phyloP scores from a whole-genome alignment of 2,797 vertebrate species.

The Delichon dasypus region DNA sequence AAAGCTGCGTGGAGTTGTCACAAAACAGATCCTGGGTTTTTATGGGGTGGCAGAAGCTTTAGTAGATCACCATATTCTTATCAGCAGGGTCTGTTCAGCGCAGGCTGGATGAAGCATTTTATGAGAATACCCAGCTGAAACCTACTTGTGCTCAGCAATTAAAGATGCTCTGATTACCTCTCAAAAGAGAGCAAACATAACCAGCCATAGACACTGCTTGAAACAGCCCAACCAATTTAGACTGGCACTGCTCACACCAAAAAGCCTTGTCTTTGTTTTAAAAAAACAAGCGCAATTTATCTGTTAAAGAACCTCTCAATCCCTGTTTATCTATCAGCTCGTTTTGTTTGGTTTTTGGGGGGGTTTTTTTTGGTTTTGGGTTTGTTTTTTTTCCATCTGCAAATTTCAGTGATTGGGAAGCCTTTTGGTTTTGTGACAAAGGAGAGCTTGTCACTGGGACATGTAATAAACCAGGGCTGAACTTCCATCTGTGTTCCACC shows the following conservation, averaged over 20 bases:
- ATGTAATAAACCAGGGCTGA: not conserved
- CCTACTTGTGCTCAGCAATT: slow-evolving; percentile 13
- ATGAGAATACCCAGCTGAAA: not conserved
- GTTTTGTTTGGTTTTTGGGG: not conserved
- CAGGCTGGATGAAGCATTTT: not conserved
- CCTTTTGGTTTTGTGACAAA: slow-evolving; percentile 13
- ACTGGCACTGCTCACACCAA: not conserved
- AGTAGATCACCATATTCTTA: not conserved
- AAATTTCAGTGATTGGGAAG: not conserved
- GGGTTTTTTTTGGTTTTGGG: not conserved
- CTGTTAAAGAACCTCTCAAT: not conserved
- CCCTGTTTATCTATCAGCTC: not conserved
- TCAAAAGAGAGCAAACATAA: slow-evolving; percentile 25
- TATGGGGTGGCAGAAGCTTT: slow-evolving; percentile 26
- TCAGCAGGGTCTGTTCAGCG: not conserved
- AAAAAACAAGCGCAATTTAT: not conserved
- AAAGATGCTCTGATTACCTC: slow-evolving; percentile 34
- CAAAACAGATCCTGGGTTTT: slow-evolving; percentile 32
- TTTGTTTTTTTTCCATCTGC: not conserved
- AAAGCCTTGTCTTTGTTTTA: not conserved
- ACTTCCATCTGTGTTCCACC: slow-evolving; percentile 15
- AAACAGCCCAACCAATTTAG: not conserved
- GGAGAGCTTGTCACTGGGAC: not conserved
- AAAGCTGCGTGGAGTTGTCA: not conserved
- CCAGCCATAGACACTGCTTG: not conserved